Percentiles rank a stretch among this genome's conserved stretches.
phyloP scores from a whole-genome alignment of 2,888 invertebrate genomes.

The Drosophila tripunctata region DNA sequence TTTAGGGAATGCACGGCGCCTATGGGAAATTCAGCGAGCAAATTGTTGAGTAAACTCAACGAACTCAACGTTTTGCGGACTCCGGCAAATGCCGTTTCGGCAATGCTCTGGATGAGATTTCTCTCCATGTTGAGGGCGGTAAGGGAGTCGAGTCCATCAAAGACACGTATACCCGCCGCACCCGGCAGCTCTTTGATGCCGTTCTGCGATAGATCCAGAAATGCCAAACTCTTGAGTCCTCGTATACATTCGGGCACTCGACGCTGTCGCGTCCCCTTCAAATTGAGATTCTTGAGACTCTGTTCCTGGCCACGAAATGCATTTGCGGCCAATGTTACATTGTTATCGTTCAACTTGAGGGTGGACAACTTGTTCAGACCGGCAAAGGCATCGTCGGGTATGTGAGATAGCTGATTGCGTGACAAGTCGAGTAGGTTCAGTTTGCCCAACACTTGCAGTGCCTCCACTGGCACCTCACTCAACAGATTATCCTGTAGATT shows the following conservation, averaged over 20 bases:
- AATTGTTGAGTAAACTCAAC: slow-evolving; percentile 94
- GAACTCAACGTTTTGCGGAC: slow-evolving; percentile 93
- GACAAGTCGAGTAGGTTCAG: slow-evolving; percentile 93
- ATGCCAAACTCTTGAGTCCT: slow-evolving; percentile 91
- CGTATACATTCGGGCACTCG: slow-evolving; percentile 91
- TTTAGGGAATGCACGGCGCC: slow-evolving; percentile 90
- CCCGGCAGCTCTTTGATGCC: slow-evolving; percentile 92
- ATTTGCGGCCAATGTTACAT: slow-evolving; percentile 89
- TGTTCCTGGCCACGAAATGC: slow-evolving; percentile 92
- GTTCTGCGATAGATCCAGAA: slow-evolving; percentile 95
- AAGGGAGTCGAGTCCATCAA: slow-evolving; percentile 91
- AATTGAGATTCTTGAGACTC: slow-evolving; percentile 93
- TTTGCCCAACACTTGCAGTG: slow-evolving; percentile 88
- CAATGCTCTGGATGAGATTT: slow-evolving; percentile 92
- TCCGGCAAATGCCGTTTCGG: slow-evolving; percentile 91
- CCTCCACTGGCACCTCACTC: slow-evolving; percentile 90
- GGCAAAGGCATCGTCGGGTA: slow-evolving; percentile 91
- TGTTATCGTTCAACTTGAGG: slow-evolving; percentile 94
- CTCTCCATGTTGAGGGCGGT: slow-evolving; percentile 93
- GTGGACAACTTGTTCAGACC: slow-evolving; percentile 90
- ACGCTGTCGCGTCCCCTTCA: slow-evolving; percentile 94
- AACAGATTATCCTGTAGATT: slow-evolving; percentile 94
- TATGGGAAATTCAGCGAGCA: slow-evolving; percentile 94
- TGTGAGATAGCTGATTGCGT: slow-evolving; percentile 89
- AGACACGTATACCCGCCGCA: slow-evolving; percentile 87